Percentiles rank a stretch among this genome's conserved stretches.
phyloP scores from a whole-genome alignment of 2,113 vertebrate species.

The Mesoclemmys tuberculata region DNA sequence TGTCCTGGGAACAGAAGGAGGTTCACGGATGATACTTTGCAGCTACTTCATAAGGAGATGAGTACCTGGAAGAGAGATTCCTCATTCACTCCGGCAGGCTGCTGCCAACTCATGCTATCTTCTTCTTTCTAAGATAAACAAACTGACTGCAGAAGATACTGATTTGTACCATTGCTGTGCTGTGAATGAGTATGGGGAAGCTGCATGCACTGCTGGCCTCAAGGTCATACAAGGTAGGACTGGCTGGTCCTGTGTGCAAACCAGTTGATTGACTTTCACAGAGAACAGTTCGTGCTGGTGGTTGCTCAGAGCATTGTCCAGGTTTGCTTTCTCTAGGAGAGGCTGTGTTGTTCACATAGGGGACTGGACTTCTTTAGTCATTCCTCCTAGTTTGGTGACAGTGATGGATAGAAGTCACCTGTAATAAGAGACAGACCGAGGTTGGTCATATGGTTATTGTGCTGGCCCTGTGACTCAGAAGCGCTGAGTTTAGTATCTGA shows the following conservation, averaged over 20 bases:
- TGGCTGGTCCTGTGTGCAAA: neutral
- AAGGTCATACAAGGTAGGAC: constrained; percentile 84
- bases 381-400: neutral
- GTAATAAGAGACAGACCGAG: neutral
- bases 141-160: constrained; percentile 74
- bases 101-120: constrained; percentile 24
- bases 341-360: neutral
- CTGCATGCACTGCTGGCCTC: constrained; percentile 79
- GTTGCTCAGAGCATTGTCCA: neutral
- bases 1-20: neutral
- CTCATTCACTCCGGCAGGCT: neutral
- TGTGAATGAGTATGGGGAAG: constrained; percentile 85
- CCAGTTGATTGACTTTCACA: neutral
- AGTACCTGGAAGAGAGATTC: neutral
- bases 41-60: neutral
- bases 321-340: neutral
- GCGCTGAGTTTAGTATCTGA: neutral
- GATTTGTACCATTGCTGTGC: constrained; percentile 87
- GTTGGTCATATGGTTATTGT: neutral
- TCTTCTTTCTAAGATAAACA: constrained; percentile 79
- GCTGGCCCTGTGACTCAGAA: neutral
- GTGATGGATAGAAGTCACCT: neutral
- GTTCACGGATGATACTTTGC: neutral
- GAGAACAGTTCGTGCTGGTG: neutral
- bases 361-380: neutral